A percentile compares a stretch with the other conserved stretches of the same genome.
Evolutionary conservation across 2,113 vertebrate species (phyloP).

Genomic region (Charadrius vociferus): DNA sequence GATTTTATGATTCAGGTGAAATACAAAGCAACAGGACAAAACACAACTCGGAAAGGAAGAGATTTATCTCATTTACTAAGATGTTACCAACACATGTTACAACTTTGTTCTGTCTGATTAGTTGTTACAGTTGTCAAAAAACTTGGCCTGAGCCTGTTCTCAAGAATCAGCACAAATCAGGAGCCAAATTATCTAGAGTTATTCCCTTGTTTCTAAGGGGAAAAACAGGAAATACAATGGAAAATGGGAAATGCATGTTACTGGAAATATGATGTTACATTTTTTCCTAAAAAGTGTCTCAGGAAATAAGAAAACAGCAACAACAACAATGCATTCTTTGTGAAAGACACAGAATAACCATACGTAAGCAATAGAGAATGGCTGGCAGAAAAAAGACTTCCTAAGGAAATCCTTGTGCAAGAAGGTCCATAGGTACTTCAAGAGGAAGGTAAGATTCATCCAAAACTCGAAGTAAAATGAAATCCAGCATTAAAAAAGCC

Average conservation of each 20-base stretch:
- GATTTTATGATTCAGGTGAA: neutral
- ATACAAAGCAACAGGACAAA: neutral
- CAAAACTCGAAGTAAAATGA: neutral
- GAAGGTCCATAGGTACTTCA: neutral
- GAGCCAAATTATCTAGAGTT: neutral
- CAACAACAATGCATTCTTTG: neutral
- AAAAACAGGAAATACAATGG: neutral
- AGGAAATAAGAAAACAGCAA: neutral
- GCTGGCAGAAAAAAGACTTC: neutral
- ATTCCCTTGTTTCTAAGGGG: neutral
- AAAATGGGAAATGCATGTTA: neutral
- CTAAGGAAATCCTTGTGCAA: neutral
- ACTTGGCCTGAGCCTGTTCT: neutral
- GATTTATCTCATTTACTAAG: neutral
- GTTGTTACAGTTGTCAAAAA: neutral
- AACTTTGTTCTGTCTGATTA: neutral
- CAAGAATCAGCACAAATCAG: neutral
- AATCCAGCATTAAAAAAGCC: neutral
- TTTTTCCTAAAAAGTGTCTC: neutral
- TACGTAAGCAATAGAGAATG: neutral
- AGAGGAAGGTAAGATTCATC: neutral
- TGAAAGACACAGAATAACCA: neutral
- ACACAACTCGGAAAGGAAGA: neutral
- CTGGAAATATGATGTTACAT: neutral
- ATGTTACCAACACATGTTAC: neutral